These are phyloP conservation scores for Yasuhikotakia modesta DNA, from an alignment of 2,797 vertebrate genomes.

Conservation along the genomic window DNA sequence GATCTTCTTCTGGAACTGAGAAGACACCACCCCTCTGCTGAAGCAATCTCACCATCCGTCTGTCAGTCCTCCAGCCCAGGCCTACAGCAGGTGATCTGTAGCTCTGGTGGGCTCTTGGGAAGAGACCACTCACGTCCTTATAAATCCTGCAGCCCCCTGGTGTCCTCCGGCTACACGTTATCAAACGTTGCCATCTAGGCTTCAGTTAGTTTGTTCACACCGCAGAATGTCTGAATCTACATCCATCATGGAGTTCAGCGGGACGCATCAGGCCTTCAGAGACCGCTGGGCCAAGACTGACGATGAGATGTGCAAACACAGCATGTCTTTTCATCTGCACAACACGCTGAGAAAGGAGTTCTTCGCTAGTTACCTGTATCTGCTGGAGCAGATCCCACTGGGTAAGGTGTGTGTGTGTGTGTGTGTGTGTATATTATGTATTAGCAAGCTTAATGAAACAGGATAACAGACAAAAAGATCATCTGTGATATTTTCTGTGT, in stretches of 20 bases:
- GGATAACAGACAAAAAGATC: too few relatives aligned
- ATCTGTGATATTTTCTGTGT: too few relatives aligned
- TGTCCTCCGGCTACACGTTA: not conserved
- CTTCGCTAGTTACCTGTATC: conserved; percentile 93
- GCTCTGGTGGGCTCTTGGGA: conserved; percentile 67
- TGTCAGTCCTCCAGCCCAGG: conserved; percentile 14
- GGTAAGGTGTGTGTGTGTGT: conserved; percentile 77
- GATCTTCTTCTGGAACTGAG: conserved; percentile 47
- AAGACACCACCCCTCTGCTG: conserved; percentile 59
- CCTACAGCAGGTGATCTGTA: conserved; percentile 71
- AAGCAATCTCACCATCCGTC: conserved; percentile 15
- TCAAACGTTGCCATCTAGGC: not conserved
- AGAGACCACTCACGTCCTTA: conserved; percentile 66
- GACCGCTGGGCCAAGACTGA: conserved; percentile 88
- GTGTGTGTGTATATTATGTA: not conserved
- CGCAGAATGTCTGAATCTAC: conserved; percentile 41
- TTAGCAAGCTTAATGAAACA: too few relatives aligned
- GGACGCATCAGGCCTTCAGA: conserved; percentile 86
- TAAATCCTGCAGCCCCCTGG: conserved; percentile 74
- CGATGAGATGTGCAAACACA: conserved; percentile 86
- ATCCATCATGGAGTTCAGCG: conserved; percentile 75
- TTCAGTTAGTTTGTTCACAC: conserved; percentile 53
- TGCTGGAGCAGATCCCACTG: conserved; percentile 89
- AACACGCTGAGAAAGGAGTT: conserved; percentile 88
- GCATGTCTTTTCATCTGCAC: conserved; percentile 92